Evolutionary conservation across 2,797 vertebrate genomes (phyloP).

Genomic region (Gorsachius magnificus): DNA sequence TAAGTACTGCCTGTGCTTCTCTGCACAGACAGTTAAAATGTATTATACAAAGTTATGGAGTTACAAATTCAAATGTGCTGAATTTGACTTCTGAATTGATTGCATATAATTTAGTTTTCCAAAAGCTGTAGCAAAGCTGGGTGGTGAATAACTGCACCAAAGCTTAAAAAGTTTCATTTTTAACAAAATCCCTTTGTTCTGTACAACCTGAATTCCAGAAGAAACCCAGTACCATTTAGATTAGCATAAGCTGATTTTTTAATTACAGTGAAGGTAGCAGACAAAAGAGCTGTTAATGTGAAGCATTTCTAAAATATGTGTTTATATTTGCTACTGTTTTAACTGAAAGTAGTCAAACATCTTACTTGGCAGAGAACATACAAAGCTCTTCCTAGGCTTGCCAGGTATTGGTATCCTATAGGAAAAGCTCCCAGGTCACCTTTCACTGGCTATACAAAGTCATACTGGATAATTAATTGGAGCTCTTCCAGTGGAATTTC

Average conservation of each 20-base stretch:
- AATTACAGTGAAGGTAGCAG: neutral
- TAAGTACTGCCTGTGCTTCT: neutral
- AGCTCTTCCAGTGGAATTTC: neutral
- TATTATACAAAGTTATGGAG: neutral
- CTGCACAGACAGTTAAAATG: neutral
- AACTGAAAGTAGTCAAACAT: neutral
- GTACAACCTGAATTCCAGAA: neutral
- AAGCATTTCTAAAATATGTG: neutral
- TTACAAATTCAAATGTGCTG: neutral
- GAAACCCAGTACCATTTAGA: neutral
- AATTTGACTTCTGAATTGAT: neutral
- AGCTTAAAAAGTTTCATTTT: neutral
- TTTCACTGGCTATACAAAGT: neutral
- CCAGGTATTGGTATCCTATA: neutral
- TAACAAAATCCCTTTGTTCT: neutral
- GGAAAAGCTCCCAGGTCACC: neutral
- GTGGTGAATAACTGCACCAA: neutral
- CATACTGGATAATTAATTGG: neutral
- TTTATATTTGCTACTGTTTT: neutral
- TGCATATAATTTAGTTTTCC: neutral
- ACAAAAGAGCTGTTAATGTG: neutral
- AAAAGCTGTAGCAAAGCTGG: neutral
- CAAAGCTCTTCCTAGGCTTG: neutral
- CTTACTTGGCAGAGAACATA: neutral
- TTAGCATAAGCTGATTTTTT: neutral